Conservation (phyloP, 2,797 vertebrate species). For the Rhabdophis nuchalis region DNA sequence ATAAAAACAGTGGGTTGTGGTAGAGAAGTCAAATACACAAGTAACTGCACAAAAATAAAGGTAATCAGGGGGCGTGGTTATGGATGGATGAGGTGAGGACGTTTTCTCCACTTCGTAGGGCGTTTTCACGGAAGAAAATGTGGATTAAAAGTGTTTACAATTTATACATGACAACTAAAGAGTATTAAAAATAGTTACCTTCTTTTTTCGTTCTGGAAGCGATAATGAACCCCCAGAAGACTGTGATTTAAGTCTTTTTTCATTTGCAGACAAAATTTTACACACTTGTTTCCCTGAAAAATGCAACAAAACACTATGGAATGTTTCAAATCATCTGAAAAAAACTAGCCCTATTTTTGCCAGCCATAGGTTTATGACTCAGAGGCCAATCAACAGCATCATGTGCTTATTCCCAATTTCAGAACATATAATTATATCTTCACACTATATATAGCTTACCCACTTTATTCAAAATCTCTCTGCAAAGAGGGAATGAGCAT, state of each 20-base stretch:
- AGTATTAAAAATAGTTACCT: constrained; percentile 61
- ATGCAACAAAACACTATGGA: neutral
- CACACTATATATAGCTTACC: neutral
- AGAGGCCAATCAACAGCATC: neutral
- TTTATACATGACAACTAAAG: neutral
- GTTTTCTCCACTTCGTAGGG: too few species aligned
- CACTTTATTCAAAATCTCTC: neutral
- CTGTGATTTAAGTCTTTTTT: constrained; percentile 54
- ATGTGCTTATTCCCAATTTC: neutral
- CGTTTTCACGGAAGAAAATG: too few species aligned
- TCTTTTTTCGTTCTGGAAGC: constrained; percentile 46
- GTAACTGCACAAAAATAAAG: neutral
- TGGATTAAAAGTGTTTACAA: too few species aligned
- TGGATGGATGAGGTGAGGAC: too few species aligned
- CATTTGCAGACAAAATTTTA: constrained; percentile 62
- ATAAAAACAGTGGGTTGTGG: neutral
- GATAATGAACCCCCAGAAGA: constrained; percentile 30
- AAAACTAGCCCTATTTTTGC: neutral
- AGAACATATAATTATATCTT: neutral
- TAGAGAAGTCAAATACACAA: neutral
- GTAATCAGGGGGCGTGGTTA: too few species aligned
- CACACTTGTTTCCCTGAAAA: constrained; percentile 60
- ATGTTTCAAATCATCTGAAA: neutral
- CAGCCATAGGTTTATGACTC: neutral
- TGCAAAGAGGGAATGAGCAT: neutral